These are phyloP conservation scores for Orestias chungarensis DNA, from an alignment of 2,797 vertebrate species.

Conservation along the genomic window DNA sequence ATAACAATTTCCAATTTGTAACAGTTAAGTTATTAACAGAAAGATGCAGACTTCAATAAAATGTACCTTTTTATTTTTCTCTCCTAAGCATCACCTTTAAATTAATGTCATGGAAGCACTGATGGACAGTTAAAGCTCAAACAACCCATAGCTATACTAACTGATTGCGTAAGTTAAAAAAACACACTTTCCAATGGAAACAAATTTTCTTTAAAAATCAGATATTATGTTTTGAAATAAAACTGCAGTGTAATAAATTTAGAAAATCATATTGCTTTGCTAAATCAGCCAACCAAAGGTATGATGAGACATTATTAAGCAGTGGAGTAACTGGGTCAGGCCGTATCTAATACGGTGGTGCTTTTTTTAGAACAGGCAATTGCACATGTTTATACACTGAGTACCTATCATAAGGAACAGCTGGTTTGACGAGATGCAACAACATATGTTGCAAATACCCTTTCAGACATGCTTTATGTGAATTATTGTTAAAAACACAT, in stretches of 20 bases:
- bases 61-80: neutral
- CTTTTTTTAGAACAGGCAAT: conserved; percentile 48
- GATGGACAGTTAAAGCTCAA: neutral
- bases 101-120: neutral
- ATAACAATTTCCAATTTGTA: neutral
- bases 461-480: conserved; percentile 26
- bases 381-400: conserved; percentile 70
- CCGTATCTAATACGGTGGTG: conserved; percentile 45
- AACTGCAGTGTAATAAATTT: conserved; percentile 2
- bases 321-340: conserved; percentile 62
- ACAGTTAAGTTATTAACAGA: neutral
- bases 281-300: conserved; percentile 21
- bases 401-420: conserved; percentile 47
- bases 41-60: neutral
- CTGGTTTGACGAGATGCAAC: conserved; percentile 42
- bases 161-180: neutral
- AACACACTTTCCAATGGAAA: neutral
- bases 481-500: conserved; percentile 9
- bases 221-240: neutral
- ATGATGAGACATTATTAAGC: conserved; percentile 26
- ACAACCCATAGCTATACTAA: neutral
- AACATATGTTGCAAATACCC: conserved; percentile 42
- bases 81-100: neutral
- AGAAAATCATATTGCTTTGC: conserved; percentile 21
- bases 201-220: neutral